Evolutionary conservation across 2,888 invertebrate genomes (phyloP).

Genomic region (Clusia tigrina): DNA sequence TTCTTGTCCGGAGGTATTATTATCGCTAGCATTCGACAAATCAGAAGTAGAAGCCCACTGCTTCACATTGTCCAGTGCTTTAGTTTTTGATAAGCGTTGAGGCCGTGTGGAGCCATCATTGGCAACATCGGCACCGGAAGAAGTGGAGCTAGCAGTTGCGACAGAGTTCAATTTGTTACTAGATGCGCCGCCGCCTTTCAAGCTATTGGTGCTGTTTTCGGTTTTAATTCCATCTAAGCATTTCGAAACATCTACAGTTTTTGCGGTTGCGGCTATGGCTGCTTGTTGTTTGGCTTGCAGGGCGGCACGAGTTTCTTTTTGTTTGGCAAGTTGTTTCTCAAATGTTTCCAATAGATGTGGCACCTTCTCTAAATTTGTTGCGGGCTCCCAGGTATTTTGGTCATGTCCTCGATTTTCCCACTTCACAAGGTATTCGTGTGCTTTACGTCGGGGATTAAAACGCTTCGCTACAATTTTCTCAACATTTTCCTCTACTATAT

Average conservation of each 20-base stretch:
- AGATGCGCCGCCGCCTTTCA: not conserved
- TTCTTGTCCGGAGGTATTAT: slow-evolving; percentile 42
- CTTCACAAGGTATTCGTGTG: slow-evolving; percentile 84
- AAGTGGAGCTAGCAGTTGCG: slow-evolving; percentile 37
- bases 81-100: slow-evolving; percentile 72
- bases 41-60: slow-evolving; percentile 79
- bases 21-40: slow-evolving; percentile 65
- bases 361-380: slow-evolving; percentile 78
- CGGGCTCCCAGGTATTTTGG: slow-evolving; percentile 86
- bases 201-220: not conserved
- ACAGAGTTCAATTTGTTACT: slow-evolving; percentile 36
- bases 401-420: slow-evolving; percentile 85
- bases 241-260: slow-evolving; percentile 61
- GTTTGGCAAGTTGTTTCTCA: slow-evolving; percentile 78
- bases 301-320: slow-evolving; percentile 75
- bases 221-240: slow-evolving; percentile 29
- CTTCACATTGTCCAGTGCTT: slow-evolving; percentile 83
- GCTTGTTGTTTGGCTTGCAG: slow-evolving; percentile 51
- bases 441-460: slow-evolving; percentile 79
- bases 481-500: slow-evolving; percentile 75
- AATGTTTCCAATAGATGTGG: slow-evolving; percentile 81
- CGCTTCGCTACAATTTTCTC: slow-evolving; percentile 86
- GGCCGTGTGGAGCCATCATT: slow-evolving; percentile 61
- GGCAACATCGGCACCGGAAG: slow-evolving; percentile 11
- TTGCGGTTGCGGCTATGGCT: slow-evolving; percentile 36